Base-by-base conservation (phyloP, 2,797 vertebrate species). In the Myotis daubentonii region DNA sequence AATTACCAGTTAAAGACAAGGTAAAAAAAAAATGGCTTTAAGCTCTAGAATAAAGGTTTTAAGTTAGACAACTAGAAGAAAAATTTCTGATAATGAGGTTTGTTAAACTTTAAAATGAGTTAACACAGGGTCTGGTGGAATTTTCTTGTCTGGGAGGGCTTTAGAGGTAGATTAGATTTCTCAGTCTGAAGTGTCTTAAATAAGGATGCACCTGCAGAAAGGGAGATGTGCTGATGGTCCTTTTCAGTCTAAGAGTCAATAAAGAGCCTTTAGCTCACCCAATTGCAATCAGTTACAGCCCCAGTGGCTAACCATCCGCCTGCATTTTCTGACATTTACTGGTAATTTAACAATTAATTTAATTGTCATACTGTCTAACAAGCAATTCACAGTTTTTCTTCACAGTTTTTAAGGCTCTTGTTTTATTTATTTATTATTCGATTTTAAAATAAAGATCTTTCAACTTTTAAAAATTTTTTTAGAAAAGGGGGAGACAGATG, bases 331-430 rank as follows among this genome's bases (percentile, higher is more conserved):
- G 49, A 91, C 89, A 75, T 82, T 90, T 88, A 70, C 22, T 53
- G 78, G 55, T 95, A 84, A 92, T 72, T 84, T 95, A 96, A 90
- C 94, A 91, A 94, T 91, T 91, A 92, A 87, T 80, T 93, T 93
- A 95, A 93, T 90, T 81, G 76, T 65, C 38, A 88, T 55, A 79
- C n/a, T 75, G 47, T 20, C 28, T 87, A 94, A 91, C 49, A 96
- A 95, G 80, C 60, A 93, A 94, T 82, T 95, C 84, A 89, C n/a
- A 79, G 38, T 85, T 95, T 94, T 82, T 93, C 55, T 94, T 94
- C 47, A 66, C 8, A 70, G 70, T 89, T 95, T 60, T 41, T 78
- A 65, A 66, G 30, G 36, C 10, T 81, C 49, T 89, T 89, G 44
- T 84, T 91, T 95, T 93, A 71, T 90, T 95, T 93, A 71, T 88